Evolutionary conservation across 2,797 vertebrate species (phyloP).

Genomic region (Sandelia bainsii): DNA sequence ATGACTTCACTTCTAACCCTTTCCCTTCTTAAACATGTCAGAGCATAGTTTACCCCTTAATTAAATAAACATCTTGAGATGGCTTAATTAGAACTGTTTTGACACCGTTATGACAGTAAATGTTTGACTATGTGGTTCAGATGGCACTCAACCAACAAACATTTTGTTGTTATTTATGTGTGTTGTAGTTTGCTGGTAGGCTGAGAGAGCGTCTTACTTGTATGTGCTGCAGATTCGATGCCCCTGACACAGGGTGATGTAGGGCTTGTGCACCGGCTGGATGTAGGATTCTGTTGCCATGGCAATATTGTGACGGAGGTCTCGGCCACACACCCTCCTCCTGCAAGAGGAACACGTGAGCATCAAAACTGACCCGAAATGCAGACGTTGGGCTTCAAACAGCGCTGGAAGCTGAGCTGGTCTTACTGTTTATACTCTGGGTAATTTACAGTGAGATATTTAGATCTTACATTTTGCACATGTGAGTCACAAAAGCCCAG

Average conservation of each 20-base stretch:
- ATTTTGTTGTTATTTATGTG: background rate
- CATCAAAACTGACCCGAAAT: slow-evolving; percentile 3
- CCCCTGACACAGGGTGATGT: slow-evolving; percentile 92
- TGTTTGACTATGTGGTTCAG: background rate
- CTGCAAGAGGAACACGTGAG: slow-evolving; percentile 70
- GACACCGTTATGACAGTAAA: background rate
- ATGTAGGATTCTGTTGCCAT: slow-evolving; percentile 85
- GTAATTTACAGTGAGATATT: background rate
- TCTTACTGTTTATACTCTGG: background rate
- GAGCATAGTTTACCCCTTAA: slow-evolving; percentile 31
- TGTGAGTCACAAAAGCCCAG: slow-evolving; percentile 21
- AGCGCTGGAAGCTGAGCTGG: background rate
- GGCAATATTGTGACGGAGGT: slow-evolving; percentile 48
- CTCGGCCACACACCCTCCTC: slow-evolving; percentile 86
- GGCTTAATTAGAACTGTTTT: background rate
- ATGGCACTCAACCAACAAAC: background rate
- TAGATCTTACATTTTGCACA: background rate
- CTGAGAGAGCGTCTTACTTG: slow-evolving; percentile 84
- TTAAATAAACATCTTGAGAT: slow-evolving; percentile 34
- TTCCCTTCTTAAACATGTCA: slow-evolving; percentile 42
- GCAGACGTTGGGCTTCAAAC: background rate
- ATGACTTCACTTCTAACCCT: slow-evolving; percentile 9
- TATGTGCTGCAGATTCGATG: slow-evolving; percentile 93
- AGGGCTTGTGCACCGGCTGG: slow-evolving; percentile 92
- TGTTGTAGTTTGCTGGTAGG: background rate